A percentile compares a stretch with the other conserved stretches of the same genome.
Evolutionary conservation across 2,113 vertebrate species (phyloP).

Genomic region (Antidorcas marsupialis): DNA sequence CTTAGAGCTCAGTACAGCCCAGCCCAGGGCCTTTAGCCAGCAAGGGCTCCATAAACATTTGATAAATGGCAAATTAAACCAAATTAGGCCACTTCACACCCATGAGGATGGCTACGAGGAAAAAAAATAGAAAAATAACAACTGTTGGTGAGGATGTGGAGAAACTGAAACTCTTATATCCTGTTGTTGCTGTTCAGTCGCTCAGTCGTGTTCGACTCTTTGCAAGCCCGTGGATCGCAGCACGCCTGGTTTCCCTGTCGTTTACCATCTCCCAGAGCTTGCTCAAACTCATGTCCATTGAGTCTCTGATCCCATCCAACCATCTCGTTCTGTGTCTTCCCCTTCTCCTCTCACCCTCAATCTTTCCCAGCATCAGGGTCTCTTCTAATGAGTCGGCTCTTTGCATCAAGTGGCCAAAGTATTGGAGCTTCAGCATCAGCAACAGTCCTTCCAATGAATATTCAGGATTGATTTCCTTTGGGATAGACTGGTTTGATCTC

Average conservation of each 20-base stretch:
- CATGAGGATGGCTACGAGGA: background rate
- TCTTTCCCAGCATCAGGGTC: background rate
- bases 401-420: background rate
- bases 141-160: background rate
- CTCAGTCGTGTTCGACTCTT: background rate
- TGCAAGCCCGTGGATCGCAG: background rate
- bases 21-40: background rate
- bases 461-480: background rate
- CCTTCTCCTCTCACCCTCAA: background rate
- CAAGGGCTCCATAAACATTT: background rate
- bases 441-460: background rate
- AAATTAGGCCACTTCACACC: background rate
- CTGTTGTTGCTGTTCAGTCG: fast-evolving
- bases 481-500: background rate
- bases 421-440: background rate
- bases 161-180: background rate
- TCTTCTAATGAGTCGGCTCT: background rate
- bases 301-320: background rate
- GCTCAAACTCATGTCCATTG: background rate
- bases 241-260: background rate
- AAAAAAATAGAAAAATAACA: background rate
- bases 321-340: background rate
- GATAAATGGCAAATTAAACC: background rate
- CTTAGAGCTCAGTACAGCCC: background rate
- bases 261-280: background rate